phyloP scores from a whole-genome alignment of 1,140 invertebrate genomes.

The Lasioglossum baleicum region DNA sequence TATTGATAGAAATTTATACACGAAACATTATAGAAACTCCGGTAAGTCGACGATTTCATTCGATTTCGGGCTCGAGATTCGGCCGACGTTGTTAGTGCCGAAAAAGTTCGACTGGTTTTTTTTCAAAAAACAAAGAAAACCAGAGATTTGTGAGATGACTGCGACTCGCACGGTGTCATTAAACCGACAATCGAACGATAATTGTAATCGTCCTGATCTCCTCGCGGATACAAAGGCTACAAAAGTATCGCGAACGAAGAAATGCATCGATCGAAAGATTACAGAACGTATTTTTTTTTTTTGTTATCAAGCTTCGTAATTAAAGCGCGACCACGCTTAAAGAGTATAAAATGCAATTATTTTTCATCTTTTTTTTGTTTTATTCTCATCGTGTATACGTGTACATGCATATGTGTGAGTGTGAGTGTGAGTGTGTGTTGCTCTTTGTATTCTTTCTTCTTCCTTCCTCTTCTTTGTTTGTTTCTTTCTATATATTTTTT shows the following conservation, averaged over 20 bases:
- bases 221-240: conserved; percentile 12
- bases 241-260: conserved; percentile 5
- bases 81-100: no score
- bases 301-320: conserved; percentile 14
- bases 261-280: conserved; percentile 30
- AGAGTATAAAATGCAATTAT: conserved; percentile 45
- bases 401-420: background rate
- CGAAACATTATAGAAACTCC: no score
- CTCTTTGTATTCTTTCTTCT: background rate
- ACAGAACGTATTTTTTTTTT: conserved; percentile 4
- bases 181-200: background rate
- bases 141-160: background rate
- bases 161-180: conserved; percentile 16
- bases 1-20: no score
- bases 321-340: conserved; percentile 37
- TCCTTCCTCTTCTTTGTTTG: background rate
- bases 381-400: background rate
- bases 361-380: background rate
- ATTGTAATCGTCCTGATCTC: background rate
- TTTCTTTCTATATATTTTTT: no score
- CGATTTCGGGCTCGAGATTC: no score
- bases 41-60: no score
- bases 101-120: background rate
- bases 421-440: no score
- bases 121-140: background rate